phyloP scores from a whole-genome alignment of 2,113 vertebrate species.

The Mobula hypostoma region DNA sequence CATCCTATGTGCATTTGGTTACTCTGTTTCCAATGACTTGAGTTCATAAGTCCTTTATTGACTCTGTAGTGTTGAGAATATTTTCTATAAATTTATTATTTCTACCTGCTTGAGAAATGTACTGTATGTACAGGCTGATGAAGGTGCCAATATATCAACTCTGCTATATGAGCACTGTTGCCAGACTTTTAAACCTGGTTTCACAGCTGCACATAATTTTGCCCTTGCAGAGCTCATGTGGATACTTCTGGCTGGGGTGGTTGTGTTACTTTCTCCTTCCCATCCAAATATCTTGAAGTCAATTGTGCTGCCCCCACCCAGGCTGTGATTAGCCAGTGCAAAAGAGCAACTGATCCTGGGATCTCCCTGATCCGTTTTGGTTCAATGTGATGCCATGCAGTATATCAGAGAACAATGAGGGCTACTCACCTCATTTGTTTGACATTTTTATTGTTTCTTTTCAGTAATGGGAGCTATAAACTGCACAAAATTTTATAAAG shows the following conservation, averaged over 20 bases:
- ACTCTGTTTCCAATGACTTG: neutral
- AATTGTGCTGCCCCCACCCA: neutral
- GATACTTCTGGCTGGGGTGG: neutral
- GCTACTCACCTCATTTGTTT: neutral
- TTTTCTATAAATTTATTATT: neutral
- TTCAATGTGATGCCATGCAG: neutral
- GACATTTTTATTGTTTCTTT: slow-evolving; percentile 21
- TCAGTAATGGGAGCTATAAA: slow-evolving; percentile 30
- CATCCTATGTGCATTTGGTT: neutral
- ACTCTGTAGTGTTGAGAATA: neutral
- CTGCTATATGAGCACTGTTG: neutral
- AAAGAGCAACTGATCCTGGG: neutral
- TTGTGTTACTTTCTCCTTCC: neutral
- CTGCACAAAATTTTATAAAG: neutral
- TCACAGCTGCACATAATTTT: neutral
- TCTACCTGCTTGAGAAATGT: neutral
- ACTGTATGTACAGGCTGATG: neutral
- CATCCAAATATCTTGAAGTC: neutral
- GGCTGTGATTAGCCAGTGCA: neutral
- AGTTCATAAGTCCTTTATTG: neutral
- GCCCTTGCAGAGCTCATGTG: neutral
- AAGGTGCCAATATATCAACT: neutral
- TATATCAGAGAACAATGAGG: neutral
- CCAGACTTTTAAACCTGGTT: too few relatives aligned
- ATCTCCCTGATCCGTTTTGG: neutral